Conservation (phyloP, 2,797 vertebrate species). For the Poeciliopsis turneri region DNA sequence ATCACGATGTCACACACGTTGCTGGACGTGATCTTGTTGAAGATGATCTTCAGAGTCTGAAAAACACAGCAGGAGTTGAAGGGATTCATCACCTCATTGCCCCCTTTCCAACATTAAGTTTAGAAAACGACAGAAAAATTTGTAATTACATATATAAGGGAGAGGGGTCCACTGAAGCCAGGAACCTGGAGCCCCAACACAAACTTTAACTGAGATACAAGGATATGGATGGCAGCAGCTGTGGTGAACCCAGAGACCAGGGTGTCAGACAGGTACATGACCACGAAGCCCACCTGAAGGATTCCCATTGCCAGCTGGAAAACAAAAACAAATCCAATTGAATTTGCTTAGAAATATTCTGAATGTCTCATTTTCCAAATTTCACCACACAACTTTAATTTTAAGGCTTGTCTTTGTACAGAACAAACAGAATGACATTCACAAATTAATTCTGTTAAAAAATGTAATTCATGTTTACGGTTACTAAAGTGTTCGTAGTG, state of each 20-base stretch:
- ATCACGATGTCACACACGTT: slow-evolving; percentile 92
- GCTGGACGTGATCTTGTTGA: slow-evolving; percentile 84
- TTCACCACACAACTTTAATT: not conserved
- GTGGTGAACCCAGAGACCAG: slow-evolving; percentile 95
- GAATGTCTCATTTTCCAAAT: not conserved
- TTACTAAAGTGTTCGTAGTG: not conserved
- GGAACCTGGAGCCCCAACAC: slow-evolving; percentile 87
- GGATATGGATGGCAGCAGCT: slow-evolving; percentile 91
- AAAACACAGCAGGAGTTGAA: not conserved
- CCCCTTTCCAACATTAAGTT: too few species aligned
- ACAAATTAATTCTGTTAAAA: not conserved
- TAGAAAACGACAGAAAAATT: not conserved
- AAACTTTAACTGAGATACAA: slow-evolving; percentile 96
- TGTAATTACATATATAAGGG: slow-evolving; percentile 88
- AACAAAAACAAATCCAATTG: slow-evolving; percentile 14
- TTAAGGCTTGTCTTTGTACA: not conserved
- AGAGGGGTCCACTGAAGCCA: slow-evolving; percentile 82
- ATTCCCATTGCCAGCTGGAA: slow-evolving; percentile 88
- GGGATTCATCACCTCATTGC: not conserved
- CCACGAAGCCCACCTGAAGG: slow-evolving; percentile 90
- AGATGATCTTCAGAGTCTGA: slow-evolving; percentile 87
- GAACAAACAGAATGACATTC: not conserved
- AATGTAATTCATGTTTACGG: not conserved
- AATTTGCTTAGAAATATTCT: not conserved
- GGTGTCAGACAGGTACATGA: slow-evolving; percentile 92